These are phyloP conservation scores for Uromys caudimaculatus DNA, from an alignment of 2,797 vertebrate species.

Conservation along the genomic window DNA sequence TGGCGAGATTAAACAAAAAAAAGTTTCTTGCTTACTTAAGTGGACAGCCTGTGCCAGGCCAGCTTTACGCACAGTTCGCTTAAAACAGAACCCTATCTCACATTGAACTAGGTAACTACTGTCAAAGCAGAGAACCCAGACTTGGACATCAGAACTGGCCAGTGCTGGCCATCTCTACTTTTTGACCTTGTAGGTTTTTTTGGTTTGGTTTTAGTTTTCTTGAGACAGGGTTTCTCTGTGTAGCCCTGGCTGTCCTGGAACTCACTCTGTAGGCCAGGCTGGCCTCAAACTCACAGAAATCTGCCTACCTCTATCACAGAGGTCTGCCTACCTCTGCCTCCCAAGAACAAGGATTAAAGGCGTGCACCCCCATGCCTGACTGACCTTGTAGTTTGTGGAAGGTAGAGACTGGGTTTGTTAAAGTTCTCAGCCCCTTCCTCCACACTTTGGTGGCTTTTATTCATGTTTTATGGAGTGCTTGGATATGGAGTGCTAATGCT, in stretches of 20 bases:
- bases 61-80: not conserved
- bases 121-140: not conserved
- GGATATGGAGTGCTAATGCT: not conserved
- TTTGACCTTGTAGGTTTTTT: not conserved
- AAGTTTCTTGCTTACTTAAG: not conserved
- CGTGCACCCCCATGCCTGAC: not conserved
- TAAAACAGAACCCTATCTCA: not conserved
- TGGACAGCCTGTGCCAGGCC: not conserved
- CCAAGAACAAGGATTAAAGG: not conserved
- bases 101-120: not conserved
- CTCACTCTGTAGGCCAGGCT: not conserved
- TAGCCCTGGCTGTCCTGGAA: not conserved
- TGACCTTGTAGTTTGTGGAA: not conserved
- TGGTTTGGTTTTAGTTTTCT: not conserved
- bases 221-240: not conserved
- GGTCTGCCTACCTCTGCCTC: not conserved
- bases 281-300: not conserved
- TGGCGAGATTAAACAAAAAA: not conserved
- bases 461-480: not conserved
- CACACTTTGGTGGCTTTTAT: not conserved
- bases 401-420: not conserved
- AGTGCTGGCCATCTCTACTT: not conserved
- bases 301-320: not conserved
- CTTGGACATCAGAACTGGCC: not conserved
- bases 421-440: not conserved